Conservation (phyloP, 2,113 vertebrate genomes). For the Amphiprion percula region DNA sequence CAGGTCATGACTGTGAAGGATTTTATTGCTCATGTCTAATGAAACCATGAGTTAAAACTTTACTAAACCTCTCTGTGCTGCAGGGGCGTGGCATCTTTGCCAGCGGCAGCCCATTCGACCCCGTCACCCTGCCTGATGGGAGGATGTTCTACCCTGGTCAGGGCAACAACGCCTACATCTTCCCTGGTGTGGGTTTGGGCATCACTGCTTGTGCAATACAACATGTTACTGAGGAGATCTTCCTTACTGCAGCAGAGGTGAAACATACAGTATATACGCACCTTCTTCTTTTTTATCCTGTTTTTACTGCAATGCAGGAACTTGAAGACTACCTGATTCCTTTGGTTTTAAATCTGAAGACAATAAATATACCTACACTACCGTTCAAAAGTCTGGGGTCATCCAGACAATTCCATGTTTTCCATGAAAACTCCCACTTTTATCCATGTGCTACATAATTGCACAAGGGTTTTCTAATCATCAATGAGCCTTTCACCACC, state of each 20-base stretch:
- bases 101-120: constrained; percentile 96
- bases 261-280: constrained; percentile 1
- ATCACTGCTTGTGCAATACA: constrained; percentile 88
- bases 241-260: constrained; percentile 96
- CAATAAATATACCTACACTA: background rate
- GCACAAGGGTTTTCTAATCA: too few species aligned
- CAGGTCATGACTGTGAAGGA: background rate
- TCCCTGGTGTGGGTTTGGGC: constrained; percentile 94
- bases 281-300: background rate
- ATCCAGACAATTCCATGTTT: too few species aligned
- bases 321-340: background rate
- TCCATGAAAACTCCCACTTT: too few species aligned
- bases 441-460: too few species aligned
- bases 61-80: constrained; percentile 15
- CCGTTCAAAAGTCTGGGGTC: too few species aligned
- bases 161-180: constrained; percentile 98
- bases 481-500: too few species aligned
- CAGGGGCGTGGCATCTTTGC: constrained; percentile 95
- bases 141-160: constrained; percentile 92
- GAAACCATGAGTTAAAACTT: background rate
- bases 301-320: background rate
- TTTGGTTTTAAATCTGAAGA: background rate
- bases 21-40: background rate
- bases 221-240: constrained; percentile 89
- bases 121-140: constrained; percentile 91